Percentiles rank a stretch among this genome's conserved stretches.
phyloP scores from a whole-genome alignment of 2,113 vertebrate species.

The Sylvilagus bachmani region DNA sequence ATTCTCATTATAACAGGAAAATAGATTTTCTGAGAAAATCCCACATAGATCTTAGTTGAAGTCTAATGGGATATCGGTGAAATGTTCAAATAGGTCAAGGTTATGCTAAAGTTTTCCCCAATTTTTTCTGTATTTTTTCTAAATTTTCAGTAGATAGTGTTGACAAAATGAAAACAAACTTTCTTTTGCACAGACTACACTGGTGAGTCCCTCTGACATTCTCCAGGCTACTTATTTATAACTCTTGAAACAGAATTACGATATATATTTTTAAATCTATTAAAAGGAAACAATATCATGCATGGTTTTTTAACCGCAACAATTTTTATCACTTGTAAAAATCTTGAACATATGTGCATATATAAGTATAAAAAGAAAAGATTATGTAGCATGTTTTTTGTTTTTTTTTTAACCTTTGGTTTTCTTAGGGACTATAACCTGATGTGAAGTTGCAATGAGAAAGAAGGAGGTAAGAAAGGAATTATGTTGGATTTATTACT shows the following conservation, averaged over 20 bases:
- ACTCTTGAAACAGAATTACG: background rate
- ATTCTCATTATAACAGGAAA: slow-evolving; percentile 3
- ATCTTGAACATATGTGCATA: background rate
- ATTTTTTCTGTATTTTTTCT: background rate
- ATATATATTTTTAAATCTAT: background rate
- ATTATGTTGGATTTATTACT: background rate
- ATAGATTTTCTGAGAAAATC: slow-evolving; percentile 55
- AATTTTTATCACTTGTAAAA: background rate
- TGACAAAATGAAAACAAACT: slow-evolving; percentile 2
- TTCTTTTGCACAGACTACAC: background rate
- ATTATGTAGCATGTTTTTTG: background rate
- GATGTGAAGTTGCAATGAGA: background rate
- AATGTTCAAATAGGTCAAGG: slow-evolving; percentile 34
- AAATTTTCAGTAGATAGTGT: background rate
- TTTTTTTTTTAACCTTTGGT: background rate
- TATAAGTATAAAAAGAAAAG: background rate
- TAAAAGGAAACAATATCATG: background rate
- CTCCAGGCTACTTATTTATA: background rate
- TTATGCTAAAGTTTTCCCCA: background rate
- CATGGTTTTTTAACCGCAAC: background rate
- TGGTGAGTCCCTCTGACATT: background rate
- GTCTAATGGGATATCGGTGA: background rate
- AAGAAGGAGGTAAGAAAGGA: fast-evolving
- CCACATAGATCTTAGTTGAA: slow-evolving; percentile 22
- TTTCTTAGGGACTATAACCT: background rate